phyloP scores from a whole-genome alignment of 2,113 vertebrate genomes.

The Colinus virginianus region DNA sequence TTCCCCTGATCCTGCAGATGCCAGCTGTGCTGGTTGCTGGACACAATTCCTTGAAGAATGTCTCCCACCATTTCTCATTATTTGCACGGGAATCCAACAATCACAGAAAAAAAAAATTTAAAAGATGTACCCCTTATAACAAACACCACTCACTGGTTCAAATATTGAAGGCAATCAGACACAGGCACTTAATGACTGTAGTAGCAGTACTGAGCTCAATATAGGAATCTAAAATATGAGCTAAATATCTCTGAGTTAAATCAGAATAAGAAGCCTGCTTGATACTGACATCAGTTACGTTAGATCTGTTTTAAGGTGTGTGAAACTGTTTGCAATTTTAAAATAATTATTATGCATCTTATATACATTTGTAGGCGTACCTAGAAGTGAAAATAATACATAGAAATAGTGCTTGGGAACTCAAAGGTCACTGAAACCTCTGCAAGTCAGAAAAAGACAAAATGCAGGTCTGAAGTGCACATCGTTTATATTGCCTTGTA shows the following conservation, averaged over 20 bases:
- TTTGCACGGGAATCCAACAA: not conserved
- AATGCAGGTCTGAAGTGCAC: not conserved
- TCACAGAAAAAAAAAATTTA: not conserved
- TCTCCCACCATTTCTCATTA: not conserved
- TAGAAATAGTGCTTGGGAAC: not conserved
- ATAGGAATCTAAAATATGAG: not conserved
- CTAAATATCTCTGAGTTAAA: not conserved
- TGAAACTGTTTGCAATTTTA: not conserved
- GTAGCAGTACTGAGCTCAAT: not conserved
- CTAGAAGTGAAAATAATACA: not conserved
- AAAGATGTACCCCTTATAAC: not conserved
- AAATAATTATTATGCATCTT: not conserved
- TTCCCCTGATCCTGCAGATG: not conserved
- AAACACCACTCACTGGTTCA: not conserved
- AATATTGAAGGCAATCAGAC: not conserved
- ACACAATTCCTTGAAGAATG: not conserved
- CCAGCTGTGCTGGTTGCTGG: not conserved
- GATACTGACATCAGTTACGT: not conserved
- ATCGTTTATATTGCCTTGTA: not conserved
- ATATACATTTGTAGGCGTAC: not conserved
- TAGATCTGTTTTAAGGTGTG: not conserved
- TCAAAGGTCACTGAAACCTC: not conserved
- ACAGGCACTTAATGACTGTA: not conserved
- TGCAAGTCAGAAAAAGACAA: not conserved
- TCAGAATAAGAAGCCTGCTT: not conserved